These are phyloP conservation scores for Ramphastos sulfuratus DNA, from an alignment of 2,113 vertebrate species.

Conservation along the genomic window DNA sequence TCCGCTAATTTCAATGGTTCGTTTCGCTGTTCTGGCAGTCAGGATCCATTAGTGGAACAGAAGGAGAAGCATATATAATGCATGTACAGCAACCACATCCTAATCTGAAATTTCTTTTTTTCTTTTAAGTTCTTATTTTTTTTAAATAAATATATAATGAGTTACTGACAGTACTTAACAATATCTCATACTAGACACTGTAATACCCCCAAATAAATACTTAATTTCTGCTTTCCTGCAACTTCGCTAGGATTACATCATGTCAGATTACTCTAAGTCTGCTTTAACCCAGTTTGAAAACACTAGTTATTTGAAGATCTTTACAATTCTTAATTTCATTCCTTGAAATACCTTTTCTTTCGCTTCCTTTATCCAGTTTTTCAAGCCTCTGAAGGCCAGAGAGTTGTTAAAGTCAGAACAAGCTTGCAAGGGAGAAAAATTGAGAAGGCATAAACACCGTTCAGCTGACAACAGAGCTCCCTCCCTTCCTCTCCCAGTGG, in stretches of 20 bases:
- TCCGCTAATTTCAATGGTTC: slow-evolving; percentile 64
- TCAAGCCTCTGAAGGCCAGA: neutral
- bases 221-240: slow-evolving; percentile 75
- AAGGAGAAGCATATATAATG: slow-evolving; percentile 68
- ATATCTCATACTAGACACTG: slow-evolving; percentile 62
- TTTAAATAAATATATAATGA: slow-evolving; percentile 64
- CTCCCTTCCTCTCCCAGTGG: neutral
- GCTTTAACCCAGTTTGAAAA: slow-evolving; percentile 76
- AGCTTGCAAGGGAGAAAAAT: neutral
- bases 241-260: slow-evolving; percentile 74
- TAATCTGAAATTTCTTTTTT: slow-evolving; percentile 64
- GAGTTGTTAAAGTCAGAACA: slow-evolving; percentile 9
- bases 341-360: slow-evolving; percentile 61
- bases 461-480: neutral
- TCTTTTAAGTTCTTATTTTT: slow-evolving; percentile 68
- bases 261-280: slow-evolving; percentile 76
- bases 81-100: slow-evolving; percentile 63
- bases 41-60: slow-evolving; percentile 68
- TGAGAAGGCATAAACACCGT: neutral
- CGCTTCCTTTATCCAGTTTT: slow-evolving; percentile 1
- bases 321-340: slow-evolving; percentile 64
- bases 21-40: slow-evolving; percentile 60
- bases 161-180: slow-evolving; percentile 72
- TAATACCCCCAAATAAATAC: slow-evolving; percentile 71
- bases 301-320: slow-evolving; percentile 68